phyloP scores from a whole-genome alignment of 1,140 invertebrate genomes.

The Eubasilissa regina region DNA sequence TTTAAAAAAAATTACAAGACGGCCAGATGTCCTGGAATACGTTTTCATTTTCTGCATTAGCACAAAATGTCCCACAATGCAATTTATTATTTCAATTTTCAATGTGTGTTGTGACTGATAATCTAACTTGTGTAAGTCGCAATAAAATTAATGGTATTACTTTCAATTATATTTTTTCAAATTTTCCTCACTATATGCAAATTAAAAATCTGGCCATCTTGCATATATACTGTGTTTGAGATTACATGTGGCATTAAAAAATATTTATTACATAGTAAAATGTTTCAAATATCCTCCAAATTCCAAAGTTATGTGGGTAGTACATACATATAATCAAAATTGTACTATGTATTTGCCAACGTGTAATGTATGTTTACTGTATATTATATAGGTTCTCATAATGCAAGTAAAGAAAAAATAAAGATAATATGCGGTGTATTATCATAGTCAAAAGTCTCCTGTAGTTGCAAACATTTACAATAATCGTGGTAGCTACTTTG shows the following conservation, averaged over 20 bases:
- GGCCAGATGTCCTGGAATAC: too few relatives aligned
- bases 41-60: too few relatives aligned
- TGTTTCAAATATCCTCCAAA: not conserved
- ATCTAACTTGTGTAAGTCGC: too few relatives aligned
- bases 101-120: too few relatives aligned
- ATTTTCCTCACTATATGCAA: not conserved
- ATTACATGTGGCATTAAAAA: not conserved
- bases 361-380: not conserved
- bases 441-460: not conserved
- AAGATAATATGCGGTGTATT: not conserved
- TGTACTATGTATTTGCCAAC: not conserved
- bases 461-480: not conserved
- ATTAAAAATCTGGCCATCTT: not conserved
- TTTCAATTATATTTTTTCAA: too few relatives aligned
- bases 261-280: not conserved
- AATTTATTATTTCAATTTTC: too few relatives aligned
- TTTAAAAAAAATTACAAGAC: not conserved
- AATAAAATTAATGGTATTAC: too few relatives aligned
- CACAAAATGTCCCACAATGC: too few relatives aligned
- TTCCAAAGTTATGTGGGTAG: not conserved
- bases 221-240: not conserved
- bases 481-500: not conserved
- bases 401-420: not conserved
- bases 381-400: not conserved
- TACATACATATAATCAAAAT: not conserved